Percentiles rank a stretch among this genome's conserved stretches.
phyloP scores from a whole-genome alignment of 2,113 vertebrate species.

The Equus przewalskii region DNA sequence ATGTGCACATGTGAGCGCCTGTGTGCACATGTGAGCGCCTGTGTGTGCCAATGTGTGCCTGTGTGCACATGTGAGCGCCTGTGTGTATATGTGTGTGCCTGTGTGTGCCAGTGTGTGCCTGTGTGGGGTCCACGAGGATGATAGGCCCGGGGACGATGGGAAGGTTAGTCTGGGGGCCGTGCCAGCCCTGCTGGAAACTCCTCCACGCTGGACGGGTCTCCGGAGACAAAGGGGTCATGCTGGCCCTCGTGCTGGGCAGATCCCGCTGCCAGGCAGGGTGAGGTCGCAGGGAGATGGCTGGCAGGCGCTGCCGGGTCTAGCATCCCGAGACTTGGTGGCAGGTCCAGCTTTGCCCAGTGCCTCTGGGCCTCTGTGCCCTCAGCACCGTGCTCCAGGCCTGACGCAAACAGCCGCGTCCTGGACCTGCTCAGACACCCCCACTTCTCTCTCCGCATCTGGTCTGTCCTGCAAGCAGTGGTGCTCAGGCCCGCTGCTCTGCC shows the following conservation, averaged over 20 bases:
- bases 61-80: neutral
- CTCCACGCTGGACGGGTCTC: neutral
- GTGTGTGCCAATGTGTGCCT: neutral
- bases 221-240: neutral
- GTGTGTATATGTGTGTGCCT: rapidly evolving
- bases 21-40: neutral
- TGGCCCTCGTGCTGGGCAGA: neutral
- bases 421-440: no score
- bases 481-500: no score
- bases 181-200: neutral
- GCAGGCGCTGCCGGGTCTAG: neutral
- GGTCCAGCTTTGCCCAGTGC: neutral
- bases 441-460: no score
- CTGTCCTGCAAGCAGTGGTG: neutral
- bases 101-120: no score
- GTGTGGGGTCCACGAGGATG: no score
- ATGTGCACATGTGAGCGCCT: neutral
- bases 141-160: rapidly evolving
- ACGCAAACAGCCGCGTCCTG: neutral
- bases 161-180: neutral
- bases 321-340: neutral
- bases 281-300: neutral
- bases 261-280: neutral
- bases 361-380: neutral
- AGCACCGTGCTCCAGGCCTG: neutral